phyloP scores from a whole-genome alignment of 2,888 invertebrate genomes.

The Ellobium chinense region DNA sequence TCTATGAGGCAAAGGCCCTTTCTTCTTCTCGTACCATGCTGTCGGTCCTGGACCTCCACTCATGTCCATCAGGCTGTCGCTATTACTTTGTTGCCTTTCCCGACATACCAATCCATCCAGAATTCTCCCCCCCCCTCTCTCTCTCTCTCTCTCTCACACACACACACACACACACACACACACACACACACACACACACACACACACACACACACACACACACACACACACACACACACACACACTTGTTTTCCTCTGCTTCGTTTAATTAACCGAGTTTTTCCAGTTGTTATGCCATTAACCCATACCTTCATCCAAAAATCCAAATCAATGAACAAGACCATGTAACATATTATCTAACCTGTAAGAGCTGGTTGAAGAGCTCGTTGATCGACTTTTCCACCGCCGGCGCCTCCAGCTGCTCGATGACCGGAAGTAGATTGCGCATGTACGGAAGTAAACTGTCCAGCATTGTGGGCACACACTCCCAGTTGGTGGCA shows the following conservation, averaged over 20 bases:
- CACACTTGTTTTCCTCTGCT: neutral
- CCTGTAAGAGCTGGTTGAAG: conserved; percentile 72
- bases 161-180: neutral
- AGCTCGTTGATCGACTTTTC: conserved; percentile 70
- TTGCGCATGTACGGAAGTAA: conserved; percentile 78
- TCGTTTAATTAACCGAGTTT: too few species aligned
- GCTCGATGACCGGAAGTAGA: conserved; percentile 79
- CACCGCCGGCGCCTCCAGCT: conserved; percentile 70
- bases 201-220: conserved; percentile 20
- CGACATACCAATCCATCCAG: too few species aligned
- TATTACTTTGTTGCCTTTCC: too few species aligned
- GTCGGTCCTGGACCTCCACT: too few species aligned
- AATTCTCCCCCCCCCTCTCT: too few species aligned
- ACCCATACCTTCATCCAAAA: too few species aligned
- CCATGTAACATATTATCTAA: conserved; percentile 46
- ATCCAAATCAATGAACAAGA: too few species aligned
- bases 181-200: neutral
- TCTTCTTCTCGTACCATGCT: too few species aligned
- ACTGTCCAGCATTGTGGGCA: conserved; percentile 81
- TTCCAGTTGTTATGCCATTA: too few species aligned
- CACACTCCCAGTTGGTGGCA: conserved; percentile 82
- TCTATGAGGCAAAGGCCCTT: too few species aligned
- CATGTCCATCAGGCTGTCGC: too few species aligned
- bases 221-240: neutral
- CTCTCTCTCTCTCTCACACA: too few species aligned